Evolutionary conservation across 2,113 vertebrate species (phyloP).

Genomic region (Odocoileus virginianus): DNA sequence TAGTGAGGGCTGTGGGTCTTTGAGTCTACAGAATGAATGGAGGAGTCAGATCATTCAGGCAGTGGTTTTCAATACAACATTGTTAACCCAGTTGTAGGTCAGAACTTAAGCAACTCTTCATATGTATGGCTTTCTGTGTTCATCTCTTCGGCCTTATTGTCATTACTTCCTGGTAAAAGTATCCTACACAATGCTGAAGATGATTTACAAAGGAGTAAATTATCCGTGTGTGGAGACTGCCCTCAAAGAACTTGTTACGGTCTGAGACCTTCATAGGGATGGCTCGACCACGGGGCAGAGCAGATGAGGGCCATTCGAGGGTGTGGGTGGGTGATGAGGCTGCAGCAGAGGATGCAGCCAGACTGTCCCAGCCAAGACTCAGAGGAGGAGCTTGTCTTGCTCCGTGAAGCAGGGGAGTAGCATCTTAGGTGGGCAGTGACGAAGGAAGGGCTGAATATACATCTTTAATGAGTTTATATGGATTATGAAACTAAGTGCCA

Average conservation of each 20-base stretch:
- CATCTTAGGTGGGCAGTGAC: background rate
- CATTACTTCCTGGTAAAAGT: background rate
- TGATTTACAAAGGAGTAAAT: background rate
- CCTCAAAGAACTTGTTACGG: background rate
- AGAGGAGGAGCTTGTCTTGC: background rate
- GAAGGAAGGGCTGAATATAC: background rate
- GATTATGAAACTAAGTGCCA: background rate
- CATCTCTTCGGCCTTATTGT: background rate
- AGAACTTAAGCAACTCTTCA: background rate
- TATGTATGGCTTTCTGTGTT: background rate
- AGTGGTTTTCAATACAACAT: rapidly evolving
- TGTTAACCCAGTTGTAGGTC: background rate
- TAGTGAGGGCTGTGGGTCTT: background rate
- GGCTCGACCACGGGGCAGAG: background rate
- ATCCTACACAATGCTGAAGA: background rate
- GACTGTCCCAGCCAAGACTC: background rate
- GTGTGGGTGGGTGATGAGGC: background rate
- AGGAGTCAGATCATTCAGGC: background rate
- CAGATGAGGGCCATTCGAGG: background rate
- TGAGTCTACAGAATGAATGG: background rate
- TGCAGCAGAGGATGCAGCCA: background rate
- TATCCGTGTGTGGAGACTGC: background rate
- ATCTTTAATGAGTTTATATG: background rate
- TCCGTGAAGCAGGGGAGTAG: rapidly evolving
- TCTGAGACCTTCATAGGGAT: background rate